Evolutionary conservation across 2,888 invertebrate species (phyloP), one percentile per base, ranked within the genome.

Genomic region (Archips crataeganus): DNA sequence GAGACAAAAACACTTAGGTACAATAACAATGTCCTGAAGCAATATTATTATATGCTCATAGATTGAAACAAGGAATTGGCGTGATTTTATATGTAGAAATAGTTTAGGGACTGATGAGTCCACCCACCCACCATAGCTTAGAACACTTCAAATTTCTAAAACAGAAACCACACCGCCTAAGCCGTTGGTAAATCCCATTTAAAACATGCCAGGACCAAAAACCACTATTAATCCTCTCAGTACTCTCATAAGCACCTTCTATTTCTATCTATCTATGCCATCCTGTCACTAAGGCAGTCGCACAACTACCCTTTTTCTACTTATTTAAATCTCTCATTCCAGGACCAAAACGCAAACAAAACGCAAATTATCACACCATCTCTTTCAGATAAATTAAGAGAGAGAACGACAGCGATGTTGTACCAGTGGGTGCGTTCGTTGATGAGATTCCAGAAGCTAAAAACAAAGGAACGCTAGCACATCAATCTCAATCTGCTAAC

Each of bases 401-500:
- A 47, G 63, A 63, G 47, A 6, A 32, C 8, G 63, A 47, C 39
- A 15, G 61, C 10, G 47, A 23, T 23, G 23, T 23, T 39, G 13
- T 23, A 11, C 2, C 8, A 47, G 13, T n/a, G 8, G 8, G 47
- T 34, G 10, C 45, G 63, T 47, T 11, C 45, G 32, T 45, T 60
- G 63, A 63, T 63, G 63, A 34, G 47, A 63, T 34, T 45, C 63
- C 57, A 23, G 57, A 63, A 36, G 47, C 65, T 36, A 51, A 65
- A 51, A 51, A 51, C 49, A 65, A 65, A 65, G 34, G 45, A 32
- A 63, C 42, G 63, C 23, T 8, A 11, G 34, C n/a, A 71, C 89
- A 90, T 91, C 89, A 85, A 91, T 91, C 91, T 90, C 86, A 89
- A 91, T 90, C 90, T 84, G 86, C 83, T 83, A 81, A 80, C 82